Percentiles rank a stretch among this genome's conserved stretches.
Conservation (phyloP, 2,797 vertebrate species). For the Nannoperca australis region DNA sequence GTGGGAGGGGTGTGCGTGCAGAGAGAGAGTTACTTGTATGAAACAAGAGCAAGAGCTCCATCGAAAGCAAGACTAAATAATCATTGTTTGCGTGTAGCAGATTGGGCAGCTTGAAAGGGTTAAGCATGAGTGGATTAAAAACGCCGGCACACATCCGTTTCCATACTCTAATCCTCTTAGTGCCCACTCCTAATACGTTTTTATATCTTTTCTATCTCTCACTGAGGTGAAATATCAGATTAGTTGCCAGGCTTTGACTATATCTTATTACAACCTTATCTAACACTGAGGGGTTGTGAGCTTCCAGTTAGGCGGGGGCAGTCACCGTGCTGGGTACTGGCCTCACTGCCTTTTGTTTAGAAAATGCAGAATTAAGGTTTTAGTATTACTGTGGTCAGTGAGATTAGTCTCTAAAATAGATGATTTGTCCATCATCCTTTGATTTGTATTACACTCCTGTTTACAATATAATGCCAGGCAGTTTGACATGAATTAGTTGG, state of each 20-base stretch:
- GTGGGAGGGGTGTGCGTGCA: constrained; percentile 15
- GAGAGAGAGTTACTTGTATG: constrained; percentile 35
- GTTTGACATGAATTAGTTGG: constrained; percentile 35
- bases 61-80: constrained; percentile 69
- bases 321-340: constrained; percentile 12
- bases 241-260: constrained; percentile 85
- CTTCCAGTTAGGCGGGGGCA: constrained; percentile 38
- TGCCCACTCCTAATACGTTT: constrained; percentile 86
- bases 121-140: constrained; percentile 87
- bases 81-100: constrained; percentile 76
- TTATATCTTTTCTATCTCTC: constrained; percentile 87
- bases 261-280: constrained; percentile 89
- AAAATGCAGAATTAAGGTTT: constrained; percentile 58
- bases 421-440: constrained; percentile 55
- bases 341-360: constrained; percentile 42
- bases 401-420: constrained; percentile 59
- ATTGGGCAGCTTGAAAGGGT: constrained; percentile 84
- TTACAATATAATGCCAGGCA: constrained; percentile 43
- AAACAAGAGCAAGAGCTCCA: constrained; percentile 59
- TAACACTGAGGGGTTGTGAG: constrained; percentile 71
- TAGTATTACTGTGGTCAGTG: constrained; percentile 24
- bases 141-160: constrained; percentile 84
- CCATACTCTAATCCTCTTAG: constrained; percentile 88
- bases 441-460: constrained; percentile 64
- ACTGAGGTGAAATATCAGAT: constrained; percentile 88